Base-by-base conservation (phyloP, 92 coral and sea anemone genomes). In the Epizoanthus illoricatus region DNA sequence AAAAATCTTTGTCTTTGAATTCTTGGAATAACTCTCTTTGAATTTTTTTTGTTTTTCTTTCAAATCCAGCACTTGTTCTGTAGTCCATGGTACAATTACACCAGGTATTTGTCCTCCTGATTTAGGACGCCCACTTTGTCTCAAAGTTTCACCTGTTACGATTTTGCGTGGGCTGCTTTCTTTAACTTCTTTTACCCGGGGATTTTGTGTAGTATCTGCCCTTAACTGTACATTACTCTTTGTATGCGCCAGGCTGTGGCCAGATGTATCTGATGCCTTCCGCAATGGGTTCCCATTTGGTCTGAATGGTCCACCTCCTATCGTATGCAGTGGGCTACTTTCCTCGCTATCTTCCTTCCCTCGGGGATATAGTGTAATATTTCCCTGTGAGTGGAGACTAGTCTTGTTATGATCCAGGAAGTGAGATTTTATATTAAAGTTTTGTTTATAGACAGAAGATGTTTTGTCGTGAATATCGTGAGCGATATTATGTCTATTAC, bases 291-390 rank as follows among this genome's bases (percentile, higher is more conserved):
- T 42, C 55, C 20, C 82, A 63, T 78, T 63, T 20, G 4, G 42
- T 9, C 5, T 78, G 72, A 64, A 78, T 64, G 52, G 20, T 21
- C 82, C 71, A 78, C 72, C 82, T 63, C 72, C 19, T 7, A 1
- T n/a, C 18, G 24, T 16, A 12, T 78, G 43, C 5, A 15, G 23
- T 45, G 4, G 5, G 19, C 42, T 63, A 18, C 47, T 43, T n/a
- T 15, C 33, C 47, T 20, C 56, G 56, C 56, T 12, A 40, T 36
- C 28, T 63, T 63, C 41, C 54, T 63, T 63, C 72, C 2, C 67
- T 20, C 36, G 59, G 24, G 5, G 15, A 16, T 58, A 42, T 6
- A 64, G 7, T 45, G 71, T 78, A 16, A 5, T 21, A 20, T 66
- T 16, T 19, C 16, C 72, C 5, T 45, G 42, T 13, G 43, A 78